These are phyloP conservation scores for Poeciliopsis prolifica DNA, from an alignment of 2,113 vertebrate genomes.

Conservation along the genomic window DNA sequence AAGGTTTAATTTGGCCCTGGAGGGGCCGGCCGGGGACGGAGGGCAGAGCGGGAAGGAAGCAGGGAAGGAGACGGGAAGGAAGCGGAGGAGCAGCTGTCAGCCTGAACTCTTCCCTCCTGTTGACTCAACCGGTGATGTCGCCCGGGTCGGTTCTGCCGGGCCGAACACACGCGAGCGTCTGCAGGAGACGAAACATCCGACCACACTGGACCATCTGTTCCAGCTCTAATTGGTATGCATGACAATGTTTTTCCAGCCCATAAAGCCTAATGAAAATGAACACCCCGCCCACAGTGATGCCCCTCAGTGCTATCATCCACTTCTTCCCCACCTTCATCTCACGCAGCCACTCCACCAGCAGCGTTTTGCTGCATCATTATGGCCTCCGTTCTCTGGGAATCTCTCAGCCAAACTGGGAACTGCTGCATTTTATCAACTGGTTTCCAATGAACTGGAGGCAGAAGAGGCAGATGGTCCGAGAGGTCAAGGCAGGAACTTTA, in stretches of 20 bases:
- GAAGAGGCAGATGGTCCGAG: constrained; percentile 1
- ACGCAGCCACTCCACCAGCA: constrained; percentile 20
- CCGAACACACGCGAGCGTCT: constrained; percentile 10
- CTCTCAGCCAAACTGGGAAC: constrained; percentile 13
- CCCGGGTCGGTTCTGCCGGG: constrained; percentile 27
- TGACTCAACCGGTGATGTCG: constrained; percentile 32
- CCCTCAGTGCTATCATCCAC: constrained; percentile 62
- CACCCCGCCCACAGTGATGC: constrained; percentile 68
- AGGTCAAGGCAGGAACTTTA: background rate
- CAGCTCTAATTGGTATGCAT: constrained; percentile 72
- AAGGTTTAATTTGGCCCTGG: constrained; percentile 54
- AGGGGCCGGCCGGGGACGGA: constrained; percentile 51
- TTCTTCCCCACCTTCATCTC: background rate
- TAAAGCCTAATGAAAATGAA: constrained; percentile 79
- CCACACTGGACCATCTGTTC: constrained; percentile 78
- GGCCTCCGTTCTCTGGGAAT: constrained; percentile 24
- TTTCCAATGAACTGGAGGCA: background rate
- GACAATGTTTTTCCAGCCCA: constrained; percentile 75
- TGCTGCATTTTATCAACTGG: constrained; percentile 31
- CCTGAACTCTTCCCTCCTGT: constrained; percentile 30
- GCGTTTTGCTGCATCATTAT: constrained; percentile 61
- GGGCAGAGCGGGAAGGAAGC: constrained; percentile 1
- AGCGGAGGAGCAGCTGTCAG: constrained; percentile 37
- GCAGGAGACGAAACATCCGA: constrained; percentile 43
- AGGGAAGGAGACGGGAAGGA: background rate